Conservation (phyloP, 2,888 invertebrate genomes). For the Plebejus argus region DNA sequence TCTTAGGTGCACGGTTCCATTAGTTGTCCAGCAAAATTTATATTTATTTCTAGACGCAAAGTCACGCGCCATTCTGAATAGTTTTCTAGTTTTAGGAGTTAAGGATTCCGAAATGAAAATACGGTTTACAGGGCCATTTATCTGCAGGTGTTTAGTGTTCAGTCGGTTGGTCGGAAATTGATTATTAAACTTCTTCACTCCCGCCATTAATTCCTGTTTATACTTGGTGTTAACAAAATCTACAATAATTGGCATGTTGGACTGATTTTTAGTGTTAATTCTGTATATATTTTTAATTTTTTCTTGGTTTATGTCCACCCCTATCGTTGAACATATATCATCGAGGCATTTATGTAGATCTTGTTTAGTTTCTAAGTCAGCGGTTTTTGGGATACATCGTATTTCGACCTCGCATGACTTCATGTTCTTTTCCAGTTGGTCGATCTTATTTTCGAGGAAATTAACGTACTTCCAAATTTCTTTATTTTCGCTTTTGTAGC, state of each 20-base stretch:
- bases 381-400: no score
- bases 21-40: constrained; percentile 26
- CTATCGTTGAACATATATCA: no score
- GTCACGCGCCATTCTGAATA: constrained; percentile 32
- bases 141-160: background rate
- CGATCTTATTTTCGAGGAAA: no score
- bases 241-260: background rate
- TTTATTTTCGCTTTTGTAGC: no score
- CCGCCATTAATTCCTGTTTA: background rate
- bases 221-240: background rate
- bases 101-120: constrained; percentile 37
- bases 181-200: background rate
- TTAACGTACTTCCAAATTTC: no score
- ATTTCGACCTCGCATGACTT: no score
- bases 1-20: constrained; percentile 19
- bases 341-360: no score
- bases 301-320: no score
- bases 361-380: no score
- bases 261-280: background rate
- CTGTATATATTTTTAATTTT: no score
- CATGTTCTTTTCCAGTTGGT: no score
- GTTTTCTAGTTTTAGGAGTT: constrained; percentile 27
- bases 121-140: background rate
- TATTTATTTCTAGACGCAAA: background rate
- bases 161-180: background rate